Conservation (phyloP, 2,113 vertebrate species). For the Rhodinocichla rosea region DNA sequence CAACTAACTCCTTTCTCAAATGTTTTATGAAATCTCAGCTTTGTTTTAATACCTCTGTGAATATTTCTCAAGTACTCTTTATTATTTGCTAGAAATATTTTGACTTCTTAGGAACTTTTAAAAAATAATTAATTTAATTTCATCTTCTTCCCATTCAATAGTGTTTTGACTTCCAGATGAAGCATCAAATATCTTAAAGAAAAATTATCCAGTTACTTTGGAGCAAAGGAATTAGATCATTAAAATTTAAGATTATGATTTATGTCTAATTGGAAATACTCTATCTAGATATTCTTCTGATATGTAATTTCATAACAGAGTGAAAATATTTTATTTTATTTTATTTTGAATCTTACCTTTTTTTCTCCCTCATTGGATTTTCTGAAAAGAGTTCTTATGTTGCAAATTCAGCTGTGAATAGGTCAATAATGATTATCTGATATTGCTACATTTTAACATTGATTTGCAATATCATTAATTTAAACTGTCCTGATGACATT, state of each 20-base stretch:
- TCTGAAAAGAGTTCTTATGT: not conserved
- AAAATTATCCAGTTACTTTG: not conserved
- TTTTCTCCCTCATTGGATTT: not conserved
- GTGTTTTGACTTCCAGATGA: not conserved
- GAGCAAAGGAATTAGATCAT: not conserved
- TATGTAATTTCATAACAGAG: not conserved
- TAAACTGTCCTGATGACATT: not conserved
- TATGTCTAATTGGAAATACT: not conserved
- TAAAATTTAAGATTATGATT: not conserved
- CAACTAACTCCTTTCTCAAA: not conserved
- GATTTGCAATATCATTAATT: not conserved
- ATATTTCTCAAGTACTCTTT: not conserved
- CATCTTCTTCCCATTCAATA: not conserved
- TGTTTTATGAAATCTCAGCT: not conserved
- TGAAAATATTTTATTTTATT: not conserved
- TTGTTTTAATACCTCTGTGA: not conserved
- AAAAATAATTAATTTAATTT: not conserved
- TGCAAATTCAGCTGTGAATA: not conserved
- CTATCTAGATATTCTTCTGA: not conserved
- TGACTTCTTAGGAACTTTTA: not conserved
- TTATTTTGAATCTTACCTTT: not conserved
- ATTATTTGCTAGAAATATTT: not conserved
- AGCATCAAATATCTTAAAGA: not conserved
- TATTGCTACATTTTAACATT: not conserved
- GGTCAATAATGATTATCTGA: not conserved